Conservation (phyloP, 2,888 invertebrate species). For the Falcaria lacertinaria region DNA sequence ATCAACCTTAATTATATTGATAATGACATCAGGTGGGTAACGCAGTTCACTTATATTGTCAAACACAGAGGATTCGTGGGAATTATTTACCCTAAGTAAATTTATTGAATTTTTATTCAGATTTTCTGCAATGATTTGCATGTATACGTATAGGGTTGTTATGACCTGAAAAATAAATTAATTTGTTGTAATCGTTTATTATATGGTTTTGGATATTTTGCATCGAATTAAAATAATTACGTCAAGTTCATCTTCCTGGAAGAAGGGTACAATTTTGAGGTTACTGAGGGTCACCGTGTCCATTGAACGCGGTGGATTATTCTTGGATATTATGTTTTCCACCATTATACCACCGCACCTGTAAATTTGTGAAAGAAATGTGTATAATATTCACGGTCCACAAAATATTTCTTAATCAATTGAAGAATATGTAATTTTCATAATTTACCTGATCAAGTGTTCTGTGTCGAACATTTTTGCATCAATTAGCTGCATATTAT, state of each 20-base stretch:
- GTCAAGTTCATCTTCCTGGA: conserved; percentile 12
- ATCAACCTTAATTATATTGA: not conserved
- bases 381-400: too few species aligned
- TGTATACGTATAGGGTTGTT: conserved; percentile 10
- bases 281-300: conserved; percentile 11
- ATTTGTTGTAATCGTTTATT: not conserved
- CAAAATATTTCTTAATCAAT: too few species aligned
- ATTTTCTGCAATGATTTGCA: conserved; percentile 23
- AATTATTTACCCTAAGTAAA: conserved; percentile 9
- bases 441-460: conserved; percentile 4
- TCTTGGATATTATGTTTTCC: conserved; percentile 14
- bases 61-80: not conserved
- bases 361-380: too few species aligned
- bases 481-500: not conserved
- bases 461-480: conserved; percentile 4
- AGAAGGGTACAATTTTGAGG: conserved; percentile 18
- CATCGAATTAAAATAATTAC: conserved; percentile 8
- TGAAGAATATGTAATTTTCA: too few species aligned
- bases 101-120: conserved; percentile 12
- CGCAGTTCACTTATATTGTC: conserved; percentile 3
- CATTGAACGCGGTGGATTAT: conserved; percentile 5
- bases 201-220: not conserved
- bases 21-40: not conserved
- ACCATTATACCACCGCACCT: conserved; percentile 22
- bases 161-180: conserved; percentile 13